Base-by-base conservation (phyloP, 1,140 invertebrate species). In the Myzus persicae region DNA sequence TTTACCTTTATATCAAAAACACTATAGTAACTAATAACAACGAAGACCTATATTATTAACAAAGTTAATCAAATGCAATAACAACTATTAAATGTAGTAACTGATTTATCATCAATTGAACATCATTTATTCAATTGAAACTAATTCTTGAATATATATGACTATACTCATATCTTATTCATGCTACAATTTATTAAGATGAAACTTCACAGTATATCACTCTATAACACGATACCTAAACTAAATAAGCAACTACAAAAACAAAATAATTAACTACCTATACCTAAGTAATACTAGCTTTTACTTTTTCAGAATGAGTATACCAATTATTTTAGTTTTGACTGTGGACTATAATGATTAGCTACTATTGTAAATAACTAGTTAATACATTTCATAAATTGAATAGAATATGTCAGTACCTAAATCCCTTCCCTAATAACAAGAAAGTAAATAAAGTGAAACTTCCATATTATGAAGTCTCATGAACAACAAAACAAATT, bases 111-210 rank as follows among this genome's bases (percentile, higher is more conserved):
- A 46, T 46, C 42, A 87, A 46, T 46, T 48, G 85, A 46, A 88
- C 31, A 46, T 4, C 20, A n/a, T n/a, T 48, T 88, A 88, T 88
- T 36, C 85, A 88, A 88, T 88, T 88, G 85, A 48, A 48, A 88
- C 42, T 46, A 87, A 88, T 88, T 88, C 14, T 88, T 48, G 24
- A 46, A 87, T 36, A 7, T 87, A 2, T 48, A 88, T 88, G 5
- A 42, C 40, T n/a, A 42, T 48, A 46, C 18, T n/a, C 42, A 85
- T 87, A 0, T 46, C 11, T 31, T 46, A 85, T 85, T 85, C 9
- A 31, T 85, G 1, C 31, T 44, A n/a, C 26, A 87, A 87, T 44
- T n/a, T 87, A 44, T n/a, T 42, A n/a, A 31, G 0, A 46, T 31
- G 6, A n/a, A n/a, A 46, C 31, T 44, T 87, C 31, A 87, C 7